These are phyloP conservation scores for Pinna nobilis DNA, from an alignment of 1,140 invertebrate genomes.

Conservation along the genomic window DNA sequence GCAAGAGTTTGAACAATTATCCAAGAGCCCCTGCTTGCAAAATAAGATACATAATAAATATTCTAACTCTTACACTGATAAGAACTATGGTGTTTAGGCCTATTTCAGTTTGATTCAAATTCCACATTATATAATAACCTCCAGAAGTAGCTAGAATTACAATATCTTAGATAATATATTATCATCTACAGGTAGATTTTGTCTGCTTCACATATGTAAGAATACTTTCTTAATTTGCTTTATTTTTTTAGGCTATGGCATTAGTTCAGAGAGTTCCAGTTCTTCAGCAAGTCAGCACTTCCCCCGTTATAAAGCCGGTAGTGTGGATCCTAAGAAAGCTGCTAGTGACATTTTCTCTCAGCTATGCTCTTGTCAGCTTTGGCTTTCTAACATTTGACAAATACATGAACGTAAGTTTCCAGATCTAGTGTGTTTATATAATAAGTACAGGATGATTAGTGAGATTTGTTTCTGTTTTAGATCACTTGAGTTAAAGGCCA, in stretches of 20 bases:
- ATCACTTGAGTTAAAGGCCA: not conserved
- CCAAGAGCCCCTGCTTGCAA: too few relatives aligned
- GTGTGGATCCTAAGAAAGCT: constrained; percentile 81
- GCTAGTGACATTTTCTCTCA: constrained; percentile 88
- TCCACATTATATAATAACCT: too few relatives aligned
- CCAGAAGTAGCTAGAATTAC: too few relatives aligned
- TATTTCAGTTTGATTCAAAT: too few relatives aligned
- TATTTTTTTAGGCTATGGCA: constrained; percentile 8
- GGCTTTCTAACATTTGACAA: constrained; percentile 82
- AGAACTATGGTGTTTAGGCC: too few relatives aligned
- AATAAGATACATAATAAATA: too few relatives aligned
- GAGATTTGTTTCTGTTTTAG: not conserved
- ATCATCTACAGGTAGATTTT: too few relatives aligned
- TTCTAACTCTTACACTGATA: too few relatives aligned
- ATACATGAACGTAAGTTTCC: constrained; percentile 71
- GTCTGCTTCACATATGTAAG: not conserved
- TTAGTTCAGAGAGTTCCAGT: constrained; percentile 1
- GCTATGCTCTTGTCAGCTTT: constrained; percentile 89
- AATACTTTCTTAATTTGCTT: not conserved
- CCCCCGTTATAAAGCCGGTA: constrained; percentile 64
- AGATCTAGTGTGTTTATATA: constrained; percentile 9
- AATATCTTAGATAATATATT: too few relatives aligned
- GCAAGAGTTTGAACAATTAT: too few relatives aligned
- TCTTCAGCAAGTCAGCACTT: constrained; percentile 12
- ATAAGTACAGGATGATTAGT: not conserved